Evolutionary conservation across 1,140 invertebrate genomes (phyloP), one percentile per base, ranked within the genome.

Genomic region (Macrocentrus cingulum): DNA sequence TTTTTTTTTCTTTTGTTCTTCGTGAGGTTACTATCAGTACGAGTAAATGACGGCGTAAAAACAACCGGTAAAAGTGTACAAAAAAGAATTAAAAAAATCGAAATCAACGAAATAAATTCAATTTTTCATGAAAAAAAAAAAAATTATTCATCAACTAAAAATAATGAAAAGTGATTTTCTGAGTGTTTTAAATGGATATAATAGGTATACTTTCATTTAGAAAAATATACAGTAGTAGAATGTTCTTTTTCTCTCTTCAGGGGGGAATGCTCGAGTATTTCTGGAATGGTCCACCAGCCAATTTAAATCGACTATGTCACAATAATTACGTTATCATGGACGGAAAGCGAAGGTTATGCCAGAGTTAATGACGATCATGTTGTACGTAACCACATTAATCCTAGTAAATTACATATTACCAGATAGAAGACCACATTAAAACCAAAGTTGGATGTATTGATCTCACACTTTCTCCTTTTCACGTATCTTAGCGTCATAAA

Each of bases 381-480:
- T 22, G 22, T 11, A 46, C 19, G 46, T 49, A 49, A 49, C 34
- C 23, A 29, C 16, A 44, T 19, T 49, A 6, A 9, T 29, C 9
- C 25, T 29, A 29, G n/a, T 16, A 6, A 49, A 49, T 49, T 32
- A 16, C 23, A 49, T 49, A 49, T 32, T 49, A 49, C 34, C 46
- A 13, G 23, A 49, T 49, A 16, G 42, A 19, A 44, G n/a, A n/a
- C n/a, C 19, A 19, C 8, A 16, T 29, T 23, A 16, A 29, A 32
- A 13, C 23, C 16, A 19, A n/a, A n/a, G n/a, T n/a, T 8, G 11
- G 11, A 8, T 15, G 6, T 18, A 15, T n/a, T 49, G 46, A 46
- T 49, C 25, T 15, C 6, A 32, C 20, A 49, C 46, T 49, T 49
- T 49, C 46, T 49, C 19, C 45, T 15, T n/a, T 22, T 48, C 19